These are phyloP conservation scores for Anolis apletophallus DNA, from an alignment of 2,797 vertebrate genomes.

Conservation along the genomic window DNA sequence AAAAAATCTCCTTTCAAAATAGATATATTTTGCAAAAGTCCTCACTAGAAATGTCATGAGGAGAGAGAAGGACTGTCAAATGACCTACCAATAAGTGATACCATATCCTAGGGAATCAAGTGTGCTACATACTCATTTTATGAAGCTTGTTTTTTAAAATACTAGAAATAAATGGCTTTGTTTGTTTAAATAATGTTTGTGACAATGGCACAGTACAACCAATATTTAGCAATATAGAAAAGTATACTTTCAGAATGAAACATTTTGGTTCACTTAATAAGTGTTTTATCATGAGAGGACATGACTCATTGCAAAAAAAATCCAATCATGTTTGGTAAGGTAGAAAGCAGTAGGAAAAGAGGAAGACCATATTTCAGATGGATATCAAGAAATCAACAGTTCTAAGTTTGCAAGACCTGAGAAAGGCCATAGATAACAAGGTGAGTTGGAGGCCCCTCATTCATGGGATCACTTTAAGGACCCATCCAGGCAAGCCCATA, in stretches of 20 bases:
- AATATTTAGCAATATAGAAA: not conserved
- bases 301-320: no score
- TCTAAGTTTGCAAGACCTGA: no score
- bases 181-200: not conserved
- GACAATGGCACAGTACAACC: not conserved
- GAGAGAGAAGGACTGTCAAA: not conserved
- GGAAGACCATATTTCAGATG: no score
- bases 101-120: not conserved
- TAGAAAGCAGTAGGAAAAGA: no score
- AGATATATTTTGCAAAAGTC: constrained; percentile 42
- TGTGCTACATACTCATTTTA: not conserved
- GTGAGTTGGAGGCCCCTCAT: no score
- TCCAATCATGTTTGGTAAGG: no score
- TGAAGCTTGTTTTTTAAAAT: not conserved
- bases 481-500: no score
- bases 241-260: not conserved
- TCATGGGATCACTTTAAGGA: no score
- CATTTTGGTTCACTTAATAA: not conserved
- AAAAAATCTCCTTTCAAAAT: constrained; percentile 53
- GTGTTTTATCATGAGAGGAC: no score
- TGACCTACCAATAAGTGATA: not conserved
- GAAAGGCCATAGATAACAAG: no score
- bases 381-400: no score
- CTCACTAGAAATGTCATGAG: not conserved
- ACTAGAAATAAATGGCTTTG: not conserved